phyloP scores from a whole-genome alignment of 2,113 vertebrate species.

The Hydrolagus affinis region DNA sequence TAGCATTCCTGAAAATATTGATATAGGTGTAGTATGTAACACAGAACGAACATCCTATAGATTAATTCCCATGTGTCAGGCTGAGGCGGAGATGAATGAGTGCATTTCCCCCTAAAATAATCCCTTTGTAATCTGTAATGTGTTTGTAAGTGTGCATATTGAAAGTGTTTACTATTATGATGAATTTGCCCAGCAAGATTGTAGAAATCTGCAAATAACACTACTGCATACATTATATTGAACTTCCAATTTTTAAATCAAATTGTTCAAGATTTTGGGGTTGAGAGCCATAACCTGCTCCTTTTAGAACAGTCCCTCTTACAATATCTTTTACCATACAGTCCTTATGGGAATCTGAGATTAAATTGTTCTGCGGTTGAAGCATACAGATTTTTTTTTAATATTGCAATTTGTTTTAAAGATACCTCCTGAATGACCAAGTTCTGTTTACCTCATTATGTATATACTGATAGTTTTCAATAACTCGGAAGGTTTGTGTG shows the following conservation, averaged over 20 bases:
- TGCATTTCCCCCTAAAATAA: constrained; percentile 15
- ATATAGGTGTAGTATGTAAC: constrained; percentile 18
- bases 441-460: constrained; percentile 70
- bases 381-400: constrained; percentile 42
- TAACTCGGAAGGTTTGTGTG: constrained; percentile 51
- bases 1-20: constrained; percentile 25
- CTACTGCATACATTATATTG: constrained; percentile 21
- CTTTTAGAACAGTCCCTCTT: constrained; percentile 20
- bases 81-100: background rate
- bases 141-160: constrained; percentile 34
- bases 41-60: constrained; percentile 11
- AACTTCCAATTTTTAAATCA: background rate
- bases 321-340: constrained; percentile 49
- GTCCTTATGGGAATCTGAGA: constrained; percentile 42
- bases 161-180: constrained; percentile 41
- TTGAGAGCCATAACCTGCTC: constrained; percentile 44
- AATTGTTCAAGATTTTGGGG: background rate
- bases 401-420: constrained; percentile 58
- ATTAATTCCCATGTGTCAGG: constrained; percentile 11
- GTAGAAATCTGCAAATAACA: constrained; percentile 40
- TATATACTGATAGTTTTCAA: constrained; percentile 63
- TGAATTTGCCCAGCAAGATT: constrained; percentile 37
- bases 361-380: constrained; percentile 44
- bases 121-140: constrained; percentile 8
- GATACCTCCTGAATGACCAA: constrained; percentile 70